Conservation (phyloP, 1,140 invertebrate species). For the Aphis craccivora region DNA sequence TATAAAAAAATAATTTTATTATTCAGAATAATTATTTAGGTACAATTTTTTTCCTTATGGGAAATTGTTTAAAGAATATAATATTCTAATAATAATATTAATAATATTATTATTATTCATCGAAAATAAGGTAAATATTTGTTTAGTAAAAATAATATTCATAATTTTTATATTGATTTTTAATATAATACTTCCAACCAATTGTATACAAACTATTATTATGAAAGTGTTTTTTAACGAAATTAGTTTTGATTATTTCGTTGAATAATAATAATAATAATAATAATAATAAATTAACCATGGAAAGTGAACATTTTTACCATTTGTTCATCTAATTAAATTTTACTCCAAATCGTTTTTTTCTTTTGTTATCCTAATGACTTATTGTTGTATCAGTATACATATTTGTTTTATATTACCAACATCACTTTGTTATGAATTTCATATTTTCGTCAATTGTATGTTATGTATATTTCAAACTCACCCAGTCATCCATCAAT, state of each 20-base stretch:
- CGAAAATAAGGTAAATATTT: neutral
- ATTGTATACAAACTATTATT: slow-evolving; percentile 5
- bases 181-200: neutral
- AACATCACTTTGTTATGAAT: neutral
- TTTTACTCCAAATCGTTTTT: neutral
- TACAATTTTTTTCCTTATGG: neutral
- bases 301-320: neutral
- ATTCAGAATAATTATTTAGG: neutral
- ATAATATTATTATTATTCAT: neutral
- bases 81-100: neutral
- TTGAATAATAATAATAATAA: neutral
- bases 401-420: neutral
- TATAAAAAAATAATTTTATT: neutral
- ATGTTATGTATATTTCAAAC: neutral
- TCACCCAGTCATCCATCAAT: neutral
- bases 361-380: neutral
- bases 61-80: neutral
- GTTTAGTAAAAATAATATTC: neutral
- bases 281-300: neutral
- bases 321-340: neutral
- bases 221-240: neutral
- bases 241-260: neutral
- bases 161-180: neutral
- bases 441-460: neutral
- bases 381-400: neutral